Base-by-base conservation (phyloP, 2,797 vertebrate genomes). In the Melopsittacus undulatus region DNA sequence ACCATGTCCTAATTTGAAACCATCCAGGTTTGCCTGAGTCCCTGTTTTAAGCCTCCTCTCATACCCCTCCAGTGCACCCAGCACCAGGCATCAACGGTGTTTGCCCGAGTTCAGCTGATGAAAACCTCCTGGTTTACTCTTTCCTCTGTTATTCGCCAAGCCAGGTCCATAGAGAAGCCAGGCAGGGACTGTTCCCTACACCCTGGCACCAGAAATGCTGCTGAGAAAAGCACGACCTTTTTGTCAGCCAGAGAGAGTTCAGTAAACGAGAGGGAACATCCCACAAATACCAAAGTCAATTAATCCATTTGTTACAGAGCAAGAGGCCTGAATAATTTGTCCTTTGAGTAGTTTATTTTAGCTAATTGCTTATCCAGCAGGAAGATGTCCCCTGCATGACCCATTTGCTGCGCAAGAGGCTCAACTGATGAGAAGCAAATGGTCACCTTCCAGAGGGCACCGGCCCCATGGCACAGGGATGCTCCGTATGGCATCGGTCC, bases 331-430 rank as follows among this genome's bases (percentile, higher is more conserved):
- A 59, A 40, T 67, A 79, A 76, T 82, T 73, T 79, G 91, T 87
- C 94, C 96, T 94, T 34, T 15, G 74, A 87, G 83, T 59, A 81
- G 94, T 93, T 92, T 94, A 89, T 84, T 94, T 93, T 69, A 93
- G 81, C 40, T 90, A 93, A 90, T 87, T 96, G 92, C 91, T 92
- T 91, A 95, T 70, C 81, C 91, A 94, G 94, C 94, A 87, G 72
- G 88, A 91, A 56, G 57, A 86, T 83, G 78, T 87, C 59, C 51
- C 84, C 75, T 82, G 78, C 46, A 17, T 42, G 70, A 92, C 77
- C 90, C 84, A 48, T 89, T 87, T 83, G 84, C 87, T 87, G 91
- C 4, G 38, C 62, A 46, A 61, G 91, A 92, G 20, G 87, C 89
- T 90, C 63, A 3, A 32, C 18, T 26, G 89, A 89, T 56, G 83